Base-by-base conservation (phyloP, 2,888 invertebrate genomes). In the Leptura quadrifasciata region DNA sequence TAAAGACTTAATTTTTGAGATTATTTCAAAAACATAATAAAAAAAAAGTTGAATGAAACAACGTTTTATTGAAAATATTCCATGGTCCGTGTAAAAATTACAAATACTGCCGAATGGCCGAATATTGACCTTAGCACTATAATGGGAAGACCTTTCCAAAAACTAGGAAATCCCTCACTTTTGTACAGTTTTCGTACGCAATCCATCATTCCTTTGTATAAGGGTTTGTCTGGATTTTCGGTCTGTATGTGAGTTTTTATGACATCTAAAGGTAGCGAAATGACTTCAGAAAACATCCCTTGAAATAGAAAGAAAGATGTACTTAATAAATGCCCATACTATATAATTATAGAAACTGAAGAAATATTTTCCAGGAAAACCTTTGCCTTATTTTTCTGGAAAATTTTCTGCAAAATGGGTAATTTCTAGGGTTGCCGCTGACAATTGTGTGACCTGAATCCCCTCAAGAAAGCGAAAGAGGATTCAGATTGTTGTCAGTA, bases 231-330 rank as follows among this genome's bases (percentile, higher is more conserved):
- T 61, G 90, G 88, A 83, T 91, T 88, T 84, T 94, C 94, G 0
- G 93, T 93, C 88, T 95, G 95, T 81, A 95, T 91, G 64, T 93
- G 90, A 12, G 94, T 94, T 88, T 95, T 95, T 2, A 95, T 90
- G 39, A 94, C 94, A 88, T 95, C 95, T 63, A 94, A 89, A 0
- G 95, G 95, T 83, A 94, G 90, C 1, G 94, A 92, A 15, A 91
- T 88, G 17, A 91, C 88, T 94, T 95, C 95, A 0, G 94, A 93
- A 2, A 92, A 57, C 4, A 93, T 88, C 1, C 94, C 93, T 90
- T 77, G n/a, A 79, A 60, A 60, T 60, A 27, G 9, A 60, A 60
- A 21, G 5, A 60, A 60, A 60, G 8, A 15, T n/a, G 47, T n/a
- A 47, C 47, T 47, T 47, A 47, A 39, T 39, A 39, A 39, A 39